Base-by-base conservation (phyloP, 2,888 invertebrate genomes). In the Tanaodytes sp. region DNA sequence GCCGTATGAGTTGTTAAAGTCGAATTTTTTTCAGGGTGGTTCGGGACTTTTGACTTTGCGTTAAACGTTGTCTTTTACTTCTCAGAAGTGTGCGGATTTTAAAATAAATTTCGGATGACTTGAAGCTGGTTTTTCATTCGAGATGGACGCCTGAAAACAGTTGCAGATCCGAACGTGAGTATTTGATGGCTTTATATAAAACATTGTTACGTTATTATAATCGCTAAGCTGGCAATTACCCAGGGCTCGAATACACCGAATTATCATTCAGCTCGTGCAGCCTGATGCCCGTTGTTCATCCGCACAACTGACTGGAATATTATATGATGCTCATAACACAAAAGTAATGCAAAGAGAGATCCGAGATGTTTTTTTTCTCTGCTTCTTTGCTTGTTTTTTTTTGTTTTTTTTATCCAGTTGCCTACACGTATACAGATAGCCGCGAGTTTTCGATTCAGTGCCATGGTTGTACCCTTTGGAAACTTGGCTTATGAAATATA, bases 201-300 rank as follows among this genome's bases (percentile, higher is more conserved):
- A 70, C 58, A 36, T 62, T 54, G 43, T 71, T 72, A 75, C 75
- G 78, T 79, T 78, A 78, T 81, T 79, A 81, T 81, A 80, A 81
- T 80, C 75, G 76, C 76, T 79, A 77, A 80, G 78, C 81, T 83
- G 83, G 83, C 83, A 83, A 82, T 83, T 83, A 83, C 82, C 82
- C 82, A 82, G 82, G 74, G 75, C 76, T 78, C 75, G 75, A 75
- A 77, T 77, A 70, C 65, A 70, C 64, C 72, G 72, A 76, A 81
- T 83, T 83, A 77, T 81, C 79, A 83, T 83, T 82, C 83, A 79
- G 76, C 79, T 74, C 79, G 79, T 76, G 79, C 73, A 73, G 54
- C 66, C 67, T 79, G 78, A 78, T 80, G 83, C 80, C 80, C 82
- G 82, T 81, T 83, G 82, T 83, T 81, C 81, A 79, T 78, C 78